These are phyloP conservation scores for Leptatherina wallacei DNA, from an alignment of 2,797 vertebrate species.

Conservation along the genomic window DNA sequence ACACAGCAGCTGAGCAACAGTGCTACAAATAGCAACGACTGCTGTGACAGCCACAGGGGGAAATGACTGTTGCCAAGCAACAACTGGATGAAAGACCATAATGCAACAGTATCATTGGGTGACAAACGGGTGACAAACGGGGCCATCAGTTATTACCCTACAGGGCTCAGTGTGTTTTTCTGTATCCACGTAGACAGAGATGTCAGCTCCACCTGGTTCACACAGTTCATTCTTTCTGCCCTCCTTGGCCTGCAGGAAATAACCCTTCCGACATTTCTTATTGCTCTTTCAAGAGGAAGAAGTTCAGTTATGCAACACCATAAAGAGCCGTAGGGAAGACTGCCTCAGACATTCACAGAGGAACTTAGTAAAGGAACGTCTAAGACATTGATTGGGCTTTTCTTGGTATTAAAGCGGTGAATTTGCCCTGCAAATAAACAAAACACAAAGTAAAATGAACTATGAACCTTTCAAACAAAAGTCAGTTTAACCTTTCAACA, in stretches of 20 bases:
- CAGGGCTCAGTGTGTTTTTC: background rate
- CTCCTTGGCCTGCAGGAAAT: slow-evolving; percentile 40
- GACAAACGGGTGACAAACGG: slow-evolving; percentile 47
- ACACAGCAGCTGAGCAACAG: slow-evolving; percentile 62
- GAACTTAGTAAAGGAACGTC: background rate
- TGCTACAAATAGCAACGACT: slow-evolving; percentile 74
- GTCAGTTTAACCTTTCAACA: background rate
- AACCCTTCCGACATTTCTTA: slow-evolving; percentile 58
- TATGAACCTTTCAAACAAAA: too few relatives aligned
- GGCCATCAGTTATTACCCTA: slow-evolving; percentile 23
- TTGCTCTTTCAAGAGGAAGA: slow-evolving; percentile 51
- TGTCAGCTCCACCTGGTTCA: slow-evolving; percentile 4
- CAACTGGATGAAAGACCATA: slow-evolving; percentile 55
- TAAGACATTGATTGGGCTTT: background rate
- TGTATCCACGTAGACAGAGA: background rate
- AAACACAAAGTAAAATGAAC: background rate
- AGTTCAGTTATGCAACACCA: slow-evolving; percentile 44
- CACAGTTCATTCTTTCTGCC: slow-evolving; percentile 5
- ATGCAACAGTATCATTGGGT: slow-evolving; percentile 54
- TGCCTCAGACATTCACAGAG: slow-evolving; percentile 17
- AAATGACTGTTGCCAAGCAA: slow-evolving; percentile 77
- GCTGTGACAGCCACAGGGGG: slow-evolving; percentile 70
- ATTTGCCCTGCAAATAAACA: background rate
- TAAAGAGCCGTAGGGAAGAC: slow-evolving; percentile 8
- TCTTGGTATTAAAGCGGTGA: background rate